A percentile compares a stretch with the other conserved stretches of the same genome.
Evolutionary conservation across 2,113 vertebrate species (phyloP).

Genomic region (Sterrhoptilus dennistouni): DNA sequence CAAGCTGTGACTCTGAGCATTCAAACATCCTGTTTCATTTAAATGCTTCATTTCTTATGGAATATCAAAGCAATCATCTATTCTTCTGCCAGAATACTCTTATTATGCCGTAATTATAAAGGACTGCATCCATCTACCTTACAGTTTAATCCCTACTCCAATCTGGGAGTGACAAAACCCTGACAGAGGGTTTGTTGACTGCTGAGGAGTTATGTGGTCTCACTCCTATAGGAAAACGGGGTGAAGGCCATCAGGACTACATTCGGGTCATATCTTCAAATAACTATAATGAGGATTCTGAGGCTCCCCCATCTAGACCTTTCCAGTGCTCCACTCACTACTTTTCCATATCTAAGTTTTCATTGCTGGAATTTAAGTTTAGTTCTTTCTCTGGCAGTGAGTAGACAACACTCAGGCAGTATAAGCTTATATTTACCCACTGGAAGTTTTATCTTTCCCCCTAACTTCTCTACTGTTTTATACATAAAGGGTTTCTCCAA

Average conservation of each 20-base stretch:
- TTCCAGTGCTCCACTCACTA: not conserved
- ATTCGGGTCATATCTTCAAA: not conserved
- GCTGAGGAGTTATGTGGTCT: not conserved
- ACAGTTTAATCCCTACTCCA: not conserved
- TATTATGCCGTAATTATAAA: not conserved
- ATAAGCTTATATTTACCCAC: not conserved
- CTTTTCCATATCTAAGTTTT: not conserved
- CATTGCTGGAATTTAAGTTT: not conserved
- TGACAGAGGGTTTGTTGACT: not conserved
- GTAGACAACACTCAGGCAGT: fast-evolving
- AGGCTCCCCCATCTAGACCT: not conserved
- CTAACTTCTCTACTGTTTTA: not conserved
- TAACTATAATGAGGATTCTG: not conserved
- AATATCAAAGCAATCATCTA: not conserved
- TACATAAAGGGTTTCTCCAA: not conserved
- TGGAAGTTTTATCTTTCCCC: not conserved
- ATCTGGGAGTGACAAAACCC: not conserved
- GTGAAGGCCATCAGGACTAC: not conserved
- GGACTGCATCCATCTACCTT: not conserved
- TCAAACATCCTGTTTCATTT: not conserved
- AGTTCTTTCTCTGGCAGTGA: not conserved
- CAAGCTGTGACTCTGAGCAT: not conserved
- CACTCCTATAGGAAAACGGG: not conserved
- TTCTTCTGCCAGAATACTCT: not conserved
- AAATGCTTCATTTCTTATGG: not conserved